Conservation (phyloP, 2,113 vertebrate species). For the Oryzias javanicus region DNA sequence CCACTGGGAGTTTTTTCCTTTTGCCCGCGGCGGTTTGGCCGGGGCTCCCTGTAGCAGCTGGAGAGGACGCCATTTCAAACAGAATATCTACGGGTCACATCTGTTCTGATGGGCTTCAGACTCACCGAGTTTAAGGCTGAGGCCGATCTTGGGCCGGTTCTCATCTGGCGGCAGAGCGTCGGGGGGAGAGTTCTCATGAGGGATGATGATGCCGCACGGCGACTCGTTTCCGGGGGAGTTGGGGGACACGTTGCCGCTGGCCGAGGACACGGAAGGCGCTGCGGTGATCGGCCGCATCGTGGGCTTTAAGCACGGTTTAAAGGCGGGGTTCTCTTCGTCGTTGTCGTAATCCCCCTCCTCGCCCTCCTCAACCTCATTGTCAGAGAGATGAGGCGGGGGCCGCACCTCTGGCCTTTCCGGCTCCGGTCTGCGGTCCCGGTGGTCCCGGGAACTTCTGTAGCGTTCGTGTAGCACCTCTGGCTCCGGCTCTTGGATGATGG, state of each 20-base stretch:
- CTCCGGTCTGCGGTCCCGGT: slow-evolving; percentile 84
- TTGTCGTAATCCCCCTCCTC: slow-evolving; percentile 89
- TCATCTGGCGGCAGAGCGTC: slow-evolving; percentile 92
- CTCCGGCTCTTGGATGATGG: slow-evolving; percentile 88
- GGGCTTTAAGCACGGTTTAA: slow-evolving; percentile 92
- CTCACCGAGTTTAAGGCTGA: slow-evolving; percentile 95
- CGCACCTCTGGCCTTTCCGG: slow-evolving; percentile 75
- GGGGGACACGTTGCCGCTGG: slow-evolving; percentile 91
- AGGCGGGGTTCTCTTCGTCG: slow-evolving; percentile 84
- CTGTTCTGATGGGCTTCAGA: background rate
- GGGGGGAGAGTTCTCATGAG: slow-evolving; percentile 96
- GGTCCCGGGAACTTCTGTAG: slow-evolving; percentile 65
- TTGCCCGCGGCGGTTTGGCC: slow-evolving; percentile 90
- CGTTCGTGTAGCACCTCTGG: slow-evolving; percentile 89
- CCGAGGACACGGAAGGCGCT: slow-evolving; percentile 93
- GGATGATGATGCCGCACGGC: slow-evolving; percentile 97
- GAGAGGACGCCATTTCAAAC: background rate
- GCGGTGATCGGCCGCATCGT: slow-evolving; percentile 94
- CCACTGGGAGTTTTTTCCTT: slow-evolving; percentile 94
- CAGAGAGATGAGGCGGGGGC: slow-evolving; percentile 76
- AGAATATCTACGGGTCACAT: background rate
- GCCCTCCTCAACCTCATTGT: slow-evolving; percentile 88
- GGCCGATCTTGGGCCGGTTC: slow-evolving; percentile 93
- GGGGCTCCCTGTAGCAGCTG: slow-evolving; percentile 92
- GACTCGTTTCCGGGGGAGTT: slow-evolving; percentile 94